These are phyloP conservation scores for Horisme vitalbata DNA, from an alignment of 2,888 invertebrate genomes.

Conservation along the genomic window DNA sequence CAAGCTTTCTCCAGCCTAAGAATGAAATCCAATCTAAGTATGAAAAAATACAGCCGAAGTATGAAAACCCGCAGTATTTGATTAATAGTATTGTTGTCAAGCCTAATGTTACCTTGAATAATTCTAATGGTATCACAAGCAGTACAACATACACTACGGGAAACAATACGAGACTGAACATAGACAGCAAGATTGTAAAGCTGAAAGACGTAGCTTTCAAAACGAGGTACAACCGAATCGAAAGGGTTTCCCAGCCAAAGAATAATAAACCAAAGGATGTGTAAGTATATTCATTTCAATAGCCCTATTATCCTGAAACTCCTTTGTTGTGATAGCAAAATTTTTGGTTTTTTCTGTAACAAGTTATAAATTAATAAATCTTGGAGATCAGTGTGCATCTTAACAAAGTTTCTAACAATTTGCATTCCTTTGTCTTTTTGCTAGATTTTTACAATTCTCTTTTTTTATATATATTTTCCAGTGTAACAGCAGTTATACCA, in stretches of 20 bases:
- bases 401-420: too few species aligned
- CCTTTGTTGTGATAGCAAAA: too few species aligned
- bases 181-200: conserved; percentile 69
- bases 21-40: conserved; percentile 25
- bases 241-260: conserved; percentile 64
- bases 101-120: conserved; percentile 48
- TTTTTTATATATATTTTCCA: conserved; percentile 3
- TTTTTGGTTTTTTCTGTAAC: too few species aligned
- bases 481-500: conserved; percentile 13
- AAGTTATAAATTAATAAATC: too few species aligned
- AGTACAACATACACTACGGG: conserved; percentile 36
- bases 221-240: conserved; percentile 41
- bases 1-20: conserved; percentile 69
- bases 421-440: too few species aligned
- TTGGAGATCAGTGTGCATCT: too few species aligned
- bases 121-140: conserved; percentile 33
- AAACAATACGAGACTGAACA: conserved; percentile 59
- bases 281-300: conserved; percentile 48
- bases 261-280: conserved; percentile 67
- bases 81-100: conserved; percentile 55
- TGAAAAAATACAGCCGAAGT: too few species aligned
- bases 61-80: conserved; percentile 53
- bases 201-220: conserved; percentile 58
- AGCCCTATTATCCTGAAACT: too few species aligned
- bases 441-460: too few species aligned